Evolutionary conservation across 2,888 invertebrate species (phyloP).

Genomic region (Atethmia centrago): DNA sequence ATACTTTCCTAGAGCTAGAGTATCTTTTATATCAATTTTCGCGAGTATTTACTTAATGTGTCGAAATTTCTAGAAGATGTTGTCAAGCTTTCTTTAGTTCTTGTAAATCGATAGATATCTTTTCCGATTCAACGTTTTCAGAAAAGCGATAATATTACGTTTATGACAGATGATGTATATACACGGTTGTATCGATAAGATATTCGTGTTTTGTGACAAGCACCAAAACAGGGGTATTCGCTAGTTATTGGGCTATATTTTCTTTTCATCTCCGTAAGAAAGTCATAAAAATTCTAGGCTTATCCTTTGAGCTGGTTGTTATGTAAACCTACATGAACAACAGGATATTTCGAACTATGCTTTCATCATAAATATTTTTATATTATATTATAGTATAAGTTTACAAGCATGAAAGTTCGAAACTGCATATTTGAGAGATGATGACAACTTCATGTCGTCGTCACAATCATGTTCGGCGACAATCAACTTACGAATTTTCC

Average conservation of each 20-base stretch:
- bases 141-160: slow-evolving; percentile 15
- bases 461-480: not conserved
- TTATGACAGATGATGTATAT: slow-evolving; percentile 28
- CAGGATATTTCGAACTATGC: not conserved
- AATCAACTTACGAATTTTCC: not conserved
- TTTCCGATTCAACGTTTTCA: slow-evolving; percentile 7
- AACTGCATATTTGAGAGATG: not conserved
- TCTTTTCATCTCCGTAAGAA: slow-evolving; percentile 44
- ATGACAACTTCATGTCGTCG: not conserved
- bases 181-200: slow-evolving; percentile 28
- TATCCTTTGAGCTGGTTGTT: slow-evolving; percentile 30
- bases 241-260: slow-evolving; percentile 52
- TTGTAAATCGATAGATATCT: slow-evolving; percentile 1
- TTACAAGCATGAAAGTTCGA: not conserved
- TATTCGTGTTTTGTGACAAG: slow-evolving; percentile 49
- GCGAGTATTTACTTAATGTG: not conserved
- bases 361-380: slow-evolving; percentile 17
- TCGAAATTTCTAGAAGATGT: not conserved
- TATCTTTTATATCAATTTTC: not conserved
- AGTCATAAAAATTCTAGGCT: slow-evolving; percentile 49
- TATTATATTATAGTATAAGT: not conserved
- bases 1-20: not conserved
- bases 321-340: slow-evolving; percentile 24
- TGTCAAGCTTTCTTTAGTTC: not conserved
- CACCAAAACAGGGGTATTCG: slow-evolving; percentile 39